Evolutionary conservation across 2,113 vertebrate species (phyloP), one percentile per base, ranked within the genome.

Genomic region (Hemiprocne comata): DNA sequence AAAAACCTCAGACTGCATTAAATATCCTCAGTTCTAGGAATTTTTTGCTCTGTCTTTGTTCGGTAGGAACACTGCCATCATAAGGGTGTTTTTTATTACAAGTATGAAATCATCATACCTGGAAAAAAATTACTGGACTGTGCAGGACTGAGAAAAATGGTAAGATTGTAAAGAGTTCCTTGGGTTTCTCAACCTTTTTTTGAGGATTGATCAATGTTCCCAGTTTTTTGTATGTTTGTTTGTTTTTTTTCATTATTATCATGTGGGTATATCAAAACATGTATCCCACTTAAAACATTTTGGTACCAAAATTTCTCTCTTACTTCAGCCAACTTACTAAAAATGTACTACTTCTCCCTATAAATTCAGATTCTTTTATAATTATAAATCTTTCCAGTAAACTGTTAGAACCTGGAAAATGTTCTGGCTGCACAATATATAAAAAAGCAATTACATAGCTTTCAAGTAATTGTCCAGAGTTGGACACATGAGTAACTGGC

Each of bases 371-470:
- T 51, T 90, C 29, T 62, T 23, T 74, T 83, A 42, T 23, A 85
- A 90, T 76, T 73, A 87, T 55, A 88, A 88, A 84, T 89, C 51
- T 90, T 80, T 74, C 58, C 61, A 71, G 55, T 33, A 81, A 95
- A 76, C 67, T 76, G 66, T 51, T 85, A 87, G 57, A 93, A 88
- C 29, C 26, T 80, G 34, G 61, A 83, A 94, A 88, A 61, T 38
- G 31, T 84, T 75, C 83, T 74, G 69, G 55, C 38, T 88, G 26
- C 34, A 80, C 48, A 84, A 92, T 70, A 94, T 55, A 94, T 93
- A 92, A 94, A 93, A 96, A 90, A 84, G 64, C 90, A 93, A 94
- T 95, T 93, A 90, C 76, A 86, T 1, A 33, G 72, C 85, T 94
- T 95, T 92, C 54, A 81, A 86, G 88, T 75, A 40, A 93, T 72